phyloP scores from a whole-genome alignment of 2,888 invertebrate genomes.

The Cosmia trapezina region DNA sequence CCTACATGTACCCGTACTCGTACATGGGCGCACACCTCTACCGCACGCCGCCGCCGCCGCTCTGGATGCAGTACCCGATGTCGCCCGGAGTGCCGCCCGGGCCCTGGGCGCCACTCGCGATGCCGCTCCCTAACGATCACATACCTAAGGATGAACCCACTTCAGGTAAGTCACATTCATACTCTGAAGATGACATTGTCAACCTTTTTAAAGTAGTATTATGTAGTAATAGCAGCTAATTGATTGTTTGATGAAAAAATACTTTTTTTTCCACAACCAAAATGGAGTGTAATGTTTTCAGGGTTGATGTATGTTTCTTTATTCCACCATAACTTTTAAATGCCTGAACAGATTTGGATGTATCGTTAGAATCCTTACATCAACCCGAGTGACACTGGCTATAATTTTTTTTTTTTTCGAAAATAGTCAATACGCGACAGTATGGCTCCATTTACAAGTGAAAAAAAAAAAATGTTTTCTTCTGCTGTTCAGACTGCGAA shows the following conservation, averaged over 20 bases:
- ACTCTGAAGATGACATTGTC: neutral
- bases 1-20: constrained; percentile 84
- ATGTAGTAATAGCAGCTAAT: neutral
- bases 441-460: no score
- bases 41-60: constrained; percentile 82
- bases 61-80: constrained; percentile 88
- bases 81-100: constrained; percentile 86
- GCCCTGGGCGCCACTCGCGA: constrained; percentile 89
- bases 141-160: constrained; percentile 91
- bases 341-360: no score
- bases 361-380: no score
- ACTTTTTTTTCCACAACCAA: no score
- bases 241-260: neutral
- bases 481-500: no score
- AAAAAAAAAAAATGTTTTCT: no score
- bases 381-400: no score
- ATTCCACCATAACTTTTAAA: no score
- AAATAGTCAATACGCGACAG: no score
- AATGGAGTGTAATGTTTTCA: no score
- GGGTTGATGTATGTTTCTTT: no score
- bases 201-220: neutral
- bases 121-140: constrained; percentile 86
- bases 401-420: no score
- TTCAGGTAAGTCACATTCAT: constrained; percentile 84
- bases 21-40: constrained; percentile 84